Base-by-base conservation (phyloP, 30 jellyfish, hydroid and myxozoan species). In the Hydractinia symbiolongicarpus region DNA sequence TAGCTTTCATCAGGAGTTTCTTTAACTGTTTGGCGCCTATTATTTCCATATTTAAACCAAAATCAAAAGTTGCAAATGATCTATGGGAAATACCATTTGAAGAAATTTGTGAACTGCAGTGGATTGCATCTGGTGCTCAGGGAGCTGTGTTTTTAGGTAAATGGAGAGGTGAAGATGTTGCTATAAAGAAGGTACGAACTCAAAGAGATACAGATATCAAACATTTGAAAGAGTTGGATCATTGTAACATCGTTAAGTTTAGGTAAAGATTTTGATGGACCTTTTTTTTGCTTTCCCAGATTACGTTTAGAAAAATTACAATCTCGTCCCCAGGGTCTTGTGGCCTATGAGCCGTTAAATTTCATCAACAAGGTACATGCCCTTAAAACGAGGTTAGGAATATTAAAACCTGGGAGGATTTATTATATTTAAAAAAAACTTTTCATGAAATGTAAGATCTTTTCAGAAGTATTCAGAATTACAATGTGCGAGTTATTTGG, bases 41-140 rank as follows among this genome's bases (percentile, higher is more conserved):
- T 7, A 8, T 71, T 54, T 71, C 51, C 54, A 71, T 20, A 15
- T 71, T 50, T 49, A 50, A 61, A 66, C 81, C 67, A 69, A 76
- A 78, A 57, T 72, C 68, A 60, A 84, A 81, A 40, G 73, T 53
- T 16, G 11, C 76, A 5, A 62, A 54, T 50, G 96, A 87, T 54
- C 86, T 90, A 51, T 94, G 99, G 99, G 80, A 89, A 15, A 94
- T 94, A 51, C 89, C 96, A 50, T 88, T 94, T 79, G 95, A 88
- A 17, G 96, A 82, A 44, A 66, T 94, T 51, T 84, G 94, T 64
- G 99, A 94, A 70, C 79, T 94, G 54, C 90, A 94, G 53, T 82
- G 96, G 95, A 79, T 94, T 66, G 99, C 96, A 3, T 94, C 99
- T 15, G 99, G 99, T 7, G 99, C 99, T n/a, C 99, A 94, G 76